Evolutionary conservation across 2,888 invertebrate species (phyloP).

Genomic region (Mythimna ferrago): DNA sequence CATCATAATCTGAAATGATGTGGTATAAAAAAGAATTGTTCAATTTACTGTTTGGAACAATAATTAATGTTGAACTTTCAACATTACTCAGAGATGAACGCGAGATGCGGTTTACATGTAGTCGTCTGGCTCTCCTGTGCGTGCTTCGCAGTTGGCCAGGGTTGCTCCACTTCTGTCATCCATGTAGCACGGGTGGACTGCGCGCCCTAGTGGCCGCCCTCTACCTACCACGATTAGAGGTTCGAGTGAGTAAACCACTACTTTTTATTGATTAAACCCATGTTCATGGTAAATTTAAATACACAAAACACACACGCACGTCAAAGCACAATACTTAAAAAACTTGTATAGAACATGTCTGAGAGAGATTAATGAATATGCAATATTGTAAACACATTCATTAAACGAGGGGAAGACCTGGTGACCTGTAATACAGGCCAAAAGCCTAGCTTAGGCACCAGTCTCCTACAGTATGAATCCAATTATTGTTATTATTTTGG

Average conservation of each 20-base stretch:
- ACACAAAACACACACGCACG: too few species aligned
- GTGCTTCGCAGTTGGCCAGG: constrained; percentile 98
- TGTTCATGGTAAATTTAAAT: neutral
- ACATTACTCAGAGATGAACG: constrained; percentile 91
- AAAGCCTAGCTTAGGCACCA: too few species aligned
- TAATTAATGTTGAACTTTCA: neutral
- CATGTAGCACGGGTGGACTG: constrained; percentile 93
- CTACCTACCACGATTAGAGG: constrained; percentile 96
- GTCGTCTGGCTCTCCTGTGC: constrained; percentile 95
- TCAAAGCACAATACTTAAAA: too few species aligned
- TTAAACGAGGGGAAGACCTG: too few species aligned
- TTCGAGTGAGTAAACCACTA: constrained; percentile 93
- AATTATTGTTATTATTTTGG: too few species aligned
- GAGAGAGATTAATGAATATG: too few species aligned
- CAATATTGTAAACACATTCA: too few species aligned
- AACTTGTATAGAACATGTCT: too few species aligned
- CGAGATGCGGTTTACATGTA: constrained; percentile 96
- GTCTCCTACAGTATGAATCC: too few species aligned
- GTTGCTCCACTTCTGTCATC: constrained; percentile 96
- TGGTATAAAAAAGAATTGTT: neutral
- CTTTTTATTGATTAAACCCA: neutral
- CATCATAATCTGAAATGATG: neutral
- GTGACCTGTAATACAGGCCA: too few species aligned
- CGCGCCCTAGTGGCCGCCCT: constrained; percentile 94
- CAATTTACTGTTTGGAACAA: neutral